These are phyloP conservation scores for Argya squamiceps DNA, from an alignment of 2,797 vertebrate species.

Conservation along the genomic window DNA sequence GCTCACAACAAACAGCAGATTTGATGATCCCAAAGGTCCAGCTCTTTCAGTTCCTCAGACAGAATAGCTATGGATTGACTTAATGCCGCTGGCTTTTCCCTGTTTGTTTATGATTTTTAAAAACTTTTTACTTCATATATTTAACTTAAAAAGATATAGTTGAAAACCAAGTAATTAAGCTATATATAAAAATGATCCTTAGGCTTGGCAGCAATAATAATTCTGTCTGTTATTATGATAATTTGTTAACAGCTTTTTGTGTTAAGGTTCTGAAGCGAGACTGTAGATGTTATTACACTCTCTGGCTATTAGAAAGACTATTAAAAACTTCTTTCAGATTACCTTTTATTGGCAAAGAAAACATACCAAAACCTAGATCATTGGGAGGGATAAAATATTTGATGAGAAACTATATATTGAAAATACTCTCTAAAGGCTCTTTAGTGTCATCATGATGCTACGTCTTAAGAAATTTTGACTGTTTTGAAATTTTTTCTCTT, in stretches of 20 bases:
- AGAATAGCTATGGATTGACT: slow-evolving; percentile 38
- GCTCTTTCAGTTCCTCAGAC: slow-evolving; percentile 62
- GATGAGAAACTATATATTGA: background rate
- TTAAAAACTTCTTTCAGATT: background rate
- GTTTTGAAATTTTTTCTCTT: background rate
- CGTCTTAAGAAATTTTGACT: background rate
- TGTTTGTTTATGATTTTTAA: background rate
- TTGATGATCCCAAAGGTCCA: slow-evolving; percentile 61
- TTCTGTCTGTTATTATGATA: background rate
- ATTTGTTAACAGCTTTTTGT: background rate
- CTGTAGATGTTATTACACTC: background rate
- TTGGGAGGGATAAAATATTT: background rate
- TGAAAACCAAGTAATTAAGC: background rate
- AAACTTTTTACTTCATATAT: background rate
- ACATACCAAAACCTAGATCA: background rate
- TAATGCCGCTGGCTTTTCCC: background rate
- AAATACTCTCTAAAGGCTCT: background rate
- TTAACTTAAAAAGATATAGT: background rate
- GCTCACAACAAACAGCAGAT: slow-evolving; percentile 64
- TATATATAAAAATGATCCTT: background rate
- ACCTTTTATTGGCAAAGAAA: background rate
- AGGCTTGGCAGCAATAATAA: background rate
- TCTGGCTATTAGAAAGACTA: background rate
- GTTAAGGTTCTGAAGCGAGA: background rate
- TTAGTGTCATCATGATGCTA: background rate